Conservation (phyloP, 1,140 invertebrate species). For the Monochamus saltuarius region DNA sequence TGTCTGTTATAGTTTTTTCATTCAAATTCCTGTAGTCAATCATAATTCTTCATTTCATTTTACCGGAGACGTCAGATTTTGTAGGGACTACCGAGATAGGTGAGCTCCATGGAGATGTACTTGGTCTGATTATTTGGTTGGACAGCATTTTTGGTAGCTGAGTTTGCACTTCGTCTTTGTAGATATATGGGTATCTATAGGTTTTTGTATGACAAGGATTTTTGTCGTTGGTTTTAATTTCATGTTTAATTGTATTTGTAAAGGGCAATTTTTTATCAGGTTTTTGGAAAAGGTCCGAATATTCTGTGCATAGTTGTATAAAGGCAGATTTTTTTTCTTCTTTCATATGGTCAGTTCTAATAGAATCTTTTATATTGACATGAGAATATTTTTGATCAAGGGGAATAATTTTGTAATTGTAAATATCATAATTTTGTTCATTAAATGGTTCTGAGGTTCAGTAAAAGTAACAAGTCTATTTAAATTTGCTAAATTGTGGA, state of each 20-base stretch:
- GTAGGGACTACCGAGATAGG: not conserved
- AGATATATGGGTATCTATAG: not conserved
- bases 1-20: slow-evolving; percentile 5
- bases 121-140: not conserved
- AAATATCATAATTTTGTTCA: not conserved
- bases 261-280: not conserved
- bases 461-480: not conserved
- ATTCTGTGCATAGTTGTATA: slow-evolving; percentile 2
- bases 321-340: not conserved
- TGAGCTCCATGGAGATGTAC: slow-evolving; percentile 1
- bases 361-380: not conserved
- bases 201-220: slow-evolving; percentile 2
- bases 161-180: not conserved
- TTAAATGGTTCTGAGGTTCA: slow-evolving; percentile 7
- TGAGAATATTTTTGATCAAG: not conserved
- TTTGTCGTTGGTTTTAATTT: slow-evolving; percentile 1
- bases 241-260: slow-evolving; percentile 7
- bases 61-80: not conserved
- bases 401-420: slow-evolving; percentile 9
- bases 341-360: not conserved
- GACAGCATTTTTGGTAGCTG: not conserved
- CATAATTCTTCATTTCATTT: slow-evolving; percentile 1
- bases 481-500: too few relatives aligned
- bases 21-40: slow-evolving; percentile 8
- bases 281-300: slow-evolving; percentile 2